Evolutionary conservation across 2,888 invertebrate species (phyloP).

Genomic region (Gymnocheta viridis): DNA sequence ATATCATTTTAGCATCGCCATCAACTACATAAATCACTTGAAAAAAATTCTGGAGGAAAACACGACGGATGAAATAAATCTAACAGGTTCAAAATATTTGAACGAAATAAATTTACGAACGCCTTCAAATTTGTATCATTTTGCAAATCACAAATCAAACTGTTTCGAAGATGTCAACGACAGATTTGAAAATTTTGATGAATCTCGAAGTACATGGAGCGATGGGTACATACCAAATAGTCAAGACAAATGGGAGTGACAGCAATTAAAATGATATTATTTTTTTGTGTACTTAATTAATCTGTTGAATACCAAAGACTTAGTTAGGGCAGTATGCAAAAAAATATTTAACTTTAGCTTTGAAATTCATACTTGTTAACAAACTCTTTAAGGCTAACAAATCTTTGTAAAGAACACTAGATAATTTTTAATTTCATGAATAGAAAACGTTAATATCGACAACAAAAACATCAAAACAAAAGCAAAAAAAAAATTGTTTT

Average conservation of each 20-base stretch:
- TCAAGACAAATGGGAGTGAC: conserved; percentile 70
- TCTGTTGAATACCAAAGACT: conserved; percentile 52
- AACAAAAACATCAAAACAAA: too few relatives aligned
- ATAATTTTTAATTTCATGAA: too few relatives aligned
- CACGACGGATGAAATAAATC: neutral
- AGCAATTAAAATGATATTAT: neutral
- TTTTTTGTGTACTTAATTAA: neutral
- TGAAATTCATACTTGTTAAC: too few relatives aligned
- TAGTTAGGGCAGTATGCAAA: neutral
- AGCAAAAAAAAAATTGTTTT: too few relatives aligned
- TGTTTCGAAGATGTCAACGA: conserved; percentile 57
- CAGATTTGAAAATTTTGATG: conserved; percentile 62
- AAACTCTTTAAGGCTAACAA: too few relatives aligned
- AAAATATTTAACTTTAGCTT: neutral
- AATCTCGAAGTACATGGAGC: conserved; percentile 71
- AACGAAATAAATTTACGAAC: conserved; percentile 60
- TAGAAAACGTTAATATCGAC: too few relatives aligned
- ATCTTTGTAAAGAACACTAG: too few relatives aligned
- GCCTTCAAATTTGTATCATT: conserved; percentile 50
- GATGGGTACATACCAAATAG: conserved; percentile 69
- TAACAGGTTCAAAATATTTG: conserved; percentile 67
- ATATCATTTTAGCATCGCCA: conserved; percentile 85
- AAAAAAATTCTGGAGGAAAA: conserved; percentile 82
- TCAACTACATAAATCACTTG: conserved; percentile 89
- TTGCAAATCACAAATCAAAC: conserved; percentile 56